Evolutionary conservation across 1,140 invertebrate genomes (phyloP).

Genomic region (Drosophila orosa): DNA sequence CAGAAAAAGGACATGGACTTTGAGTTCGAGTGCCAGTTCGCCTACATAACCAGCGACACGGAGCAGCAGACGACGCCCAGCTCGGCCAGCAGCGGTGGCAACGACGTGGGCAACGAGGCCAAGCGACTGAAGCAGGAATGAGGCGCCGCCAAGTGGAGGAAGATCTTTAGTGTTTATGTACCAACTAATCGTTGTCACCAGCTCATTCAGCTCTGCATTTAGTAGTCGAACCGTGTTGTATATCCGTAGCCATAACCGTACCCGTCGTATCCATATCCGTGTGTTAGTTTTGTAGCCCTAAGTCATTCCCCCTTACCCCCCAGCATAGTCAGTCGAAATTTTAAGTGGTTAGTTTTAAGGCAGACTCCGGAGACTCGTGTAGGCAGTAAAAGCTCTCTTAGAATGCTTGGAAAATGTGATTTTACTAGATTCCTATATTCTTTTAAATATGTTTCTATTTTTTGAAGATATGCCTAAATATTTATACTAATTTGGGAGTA

Average conservation of each 20-base stretch:
- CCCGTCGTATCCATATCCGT: conserved; percentile 44
- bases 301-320: conserved; percentile 25
- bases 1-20: conserved; percentile 82
- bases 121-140: conserved; percentile 83
- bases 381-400: conserved; percentile 1
- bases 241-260: conserved; percentile 27
- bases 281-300: conserved; percentile 66
- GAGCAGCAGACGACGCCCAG: conserved; percentile 58
- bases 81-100: conserved; percentile 32
- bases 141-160: conserved; percentile 29
- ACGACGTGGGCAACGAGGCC: conserved; percentile 60
- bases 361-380: conserved; percentile 20
- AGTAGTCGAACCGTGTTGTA: conserved; percentile 55
- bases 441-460: background rate
- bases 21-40: conserved; percentile 81
- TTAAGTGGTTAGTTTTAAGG: conserved; percentile 58
- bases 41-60: conserved; percentile 72
- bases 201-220: conserved; percentile 62
- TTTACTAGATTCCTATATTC: background rate
- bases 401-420: background rate
- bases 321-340: conserved; percentile 51
- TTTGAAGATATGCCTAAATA: background rate
- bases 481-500: background rate
- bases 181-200: conserved; percentile 36
- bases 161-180: conserved; percentile 45